phyloP scores from a whole-genome alignment of 2,888 invertebrate species.

The Nymphalis urticae region DNA sequence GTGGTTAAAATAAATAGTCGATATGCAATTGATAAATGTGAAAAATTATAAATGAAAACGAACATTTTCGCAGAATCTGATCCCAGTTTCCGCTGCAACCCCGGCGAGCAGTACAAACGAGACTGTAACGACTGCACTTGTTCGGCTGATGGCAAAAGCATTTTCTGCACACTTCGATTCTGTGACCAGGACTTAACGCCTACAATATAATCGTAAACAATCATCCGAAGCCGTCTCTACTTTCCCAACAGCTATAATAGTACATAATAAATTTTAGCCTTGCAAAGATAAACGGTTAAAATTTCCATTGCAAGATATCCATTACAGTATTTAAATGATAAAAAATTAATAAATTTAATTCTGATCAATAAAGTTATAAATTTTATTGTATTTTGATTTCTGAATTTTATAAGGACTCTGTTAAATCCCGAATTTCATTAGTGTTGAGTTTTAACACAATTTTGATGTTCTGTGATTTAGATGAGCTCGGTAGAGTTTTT shows the following conservation, averaged over 20 bases:
- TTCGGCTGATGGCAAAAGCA: constrained; percentile 68
- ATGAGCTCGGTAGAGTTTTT: constrained; percentile 16
- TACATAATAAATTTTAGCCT: not conserved
- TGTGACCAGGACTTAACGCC: constrained; percentile 57
- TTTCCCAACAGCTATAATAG: constrained; percentile 3
- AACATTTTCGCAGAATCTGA: constrained; percentile 53
- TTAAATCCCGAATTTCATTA: not conserved
- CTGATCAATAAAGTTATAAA: constrained; percentile 5
- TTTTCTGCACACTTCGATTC: constrained; percentile 71
- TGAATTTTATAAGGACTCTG: not conserved
- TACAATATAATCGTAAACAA: constrained; percentile 15
- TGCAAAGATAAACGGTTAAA: constrained; percentile 1
- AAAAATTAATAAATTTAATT: not conserved
- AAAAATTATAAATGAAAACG: too few species aligned
- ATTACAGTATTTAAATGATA: constrained; percentile 6
- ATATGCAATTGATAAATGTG: not conserved
- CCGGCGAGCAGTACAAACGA: constrained; percentile 71
- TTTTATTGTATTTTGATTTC: not conserved
- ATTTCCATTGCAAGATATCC: not conserved
- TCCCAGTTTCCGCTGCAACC: constrained; percentile 73
- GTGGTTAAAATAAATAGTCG: not conserved
- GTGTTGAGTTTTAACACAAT: not conserved
- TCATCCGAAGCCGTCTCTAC: not conserved
- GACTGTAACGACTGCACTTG: constrained; percentile 80
- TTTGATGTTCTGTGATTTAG: not conserved